These are phyloP conservation scores for Leistus spinibarbis DNA, from an alignment of 2,888 invertebrate species.

Conservation along the genomic window DNA sequence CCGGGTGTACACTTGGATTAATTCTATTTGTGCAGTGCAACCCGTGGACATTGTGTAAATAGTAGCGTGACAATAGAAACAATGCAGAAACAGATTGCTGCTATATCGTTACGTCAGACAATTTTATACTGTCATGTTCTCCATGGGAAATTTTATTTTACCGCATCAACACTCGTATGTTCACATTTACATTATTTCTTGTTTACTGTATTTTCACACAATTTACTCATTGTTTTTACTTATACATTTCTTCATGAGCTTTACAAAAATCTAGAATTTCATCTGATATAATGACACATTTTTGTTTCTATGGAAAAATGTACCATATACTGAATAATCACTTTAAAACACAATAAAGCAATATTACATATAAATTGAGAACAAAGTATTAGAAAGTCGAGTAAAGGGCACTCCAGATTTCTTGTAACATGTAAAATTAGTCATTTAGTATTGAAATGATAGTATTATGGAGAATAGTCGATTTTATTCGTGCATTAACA, in stretches of 20 bases:
- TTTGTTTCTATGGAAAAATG: too few relatives aligned
- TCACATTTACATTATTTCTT: not conserved
- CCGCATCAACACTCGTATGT: not conserved
- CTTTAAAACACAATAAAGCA: too few relatives aligned
- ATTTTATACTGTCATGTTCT: conserved; percentile 31
- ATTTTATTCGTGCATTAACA: too few relatives aligned
- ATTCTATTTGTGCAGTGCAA: conserved; percentile 38
- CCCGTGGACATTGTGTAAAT: conserved; percentile 37
- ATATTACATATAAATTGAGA: too few relatives aligned
- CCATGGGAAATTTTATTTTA: not conserved
- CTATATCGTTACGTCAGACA: conserved; percentile 22
- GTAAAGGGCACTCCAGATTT: too few relatives aligned
- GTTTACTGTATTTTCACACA: not conserved
- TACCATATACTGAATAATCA: too few relatives aligned
- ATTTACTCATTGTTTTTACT: not conserved
- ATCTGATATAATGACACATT: not conserved
- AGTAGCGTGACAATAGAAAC: conserved; percentile 28
- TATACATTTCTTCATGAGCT: not conserved
- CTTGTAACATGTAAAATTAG: too few relatives aligned
- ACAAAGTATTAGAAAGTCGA: too few relatives aligned
- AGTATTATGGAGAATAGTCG: too few relatives aligned
- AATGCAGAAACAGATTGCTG: conserved; percentile 36
- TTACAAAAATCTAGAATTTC: not conserved
- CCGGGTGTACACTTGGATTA: conserved; percentile 29
- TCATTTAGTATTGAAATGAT: too few relatives aligned